Conservation (phyloP, 2,113 vertebrate genomes). For the Antechinus flavipes region DNA sequence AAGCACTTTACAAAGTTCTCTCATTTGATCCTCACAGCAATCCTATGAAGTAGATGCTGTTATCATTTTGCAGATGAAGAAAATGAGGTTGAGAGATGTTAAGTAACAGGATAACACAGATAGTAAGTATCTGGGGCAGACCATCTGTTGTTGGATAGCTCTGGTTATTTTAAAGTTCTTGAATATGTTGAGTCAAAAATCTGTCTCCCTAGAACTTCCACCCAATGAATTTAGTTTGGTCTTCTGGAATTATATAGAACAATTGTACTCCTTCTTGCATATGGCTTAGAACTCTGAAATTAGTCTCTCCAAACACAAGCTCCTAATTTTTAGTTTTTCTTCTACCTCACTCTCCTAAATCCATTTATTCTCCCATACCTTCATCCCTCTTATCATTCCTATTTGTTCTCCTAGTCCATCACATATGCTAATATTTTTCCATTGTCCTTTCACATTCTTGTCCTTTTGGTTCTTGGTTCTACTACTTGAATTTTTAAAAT, state of each 20-base stretch:
- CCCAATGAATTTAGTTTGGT: neutral
- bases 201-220: neutral
- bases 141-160: neutral
- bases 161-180: neutral
- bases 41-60: neutral
- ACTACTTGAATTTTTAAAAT: too few relatives aligned
- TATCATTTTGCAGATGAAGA: neutral
- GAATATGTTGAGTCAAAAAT: neutral
- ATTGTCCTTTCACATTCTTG: too few relatives aligned
- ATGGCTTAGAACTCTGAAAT: neutral
- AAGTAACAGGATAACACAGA: neutral
- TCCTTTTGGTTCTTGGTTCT: too few relatives aligned
- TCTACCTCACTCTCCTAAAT: neutral
- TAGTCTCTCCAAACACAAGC: neutral
- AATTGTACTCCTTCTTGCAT: neutral
- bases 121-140: neutral
- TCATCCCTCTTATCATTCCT: neutral
- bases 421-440: too few relatives aligned
- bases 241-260: neutral
- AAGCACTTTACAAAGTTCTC: neutral
- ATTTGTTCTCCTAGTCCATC: neutral
- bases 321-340: neutral
- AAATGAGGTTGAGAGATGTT: neutral
- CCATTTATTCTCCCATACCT: neutral
- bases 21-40: neutral